Percentiles rank a stretch among this genome's conserved stretches.
Conservation (phyloP, 2,797 vertebrate species). For the Halcyon leucocephala region DNA sequence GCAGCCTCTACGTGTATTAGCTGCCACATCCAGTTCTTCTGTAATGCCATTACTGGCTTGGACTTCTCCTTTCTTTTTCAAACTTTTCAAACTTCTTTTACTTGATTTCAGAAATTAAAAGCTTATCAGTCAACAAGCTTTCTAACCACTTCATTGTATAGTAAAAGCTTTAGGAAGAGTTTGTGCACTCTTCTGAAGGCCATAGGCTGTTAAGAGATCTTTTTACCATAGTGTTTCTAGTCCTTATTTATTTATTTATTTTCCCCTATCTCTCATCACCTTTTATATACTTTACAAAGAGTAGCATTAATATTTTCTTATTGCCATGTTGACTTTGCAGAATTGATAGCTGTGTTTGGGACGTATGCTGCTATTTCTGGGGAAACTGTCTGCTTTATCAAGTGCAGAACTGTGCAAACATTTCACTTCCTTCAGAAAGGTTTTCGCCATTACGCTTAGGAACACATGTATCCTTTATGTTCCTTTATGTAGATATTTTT, state of each 20-base stretch:
- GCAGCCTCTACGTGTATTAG: not conserved
- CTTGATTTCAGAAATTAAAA: not conserved
- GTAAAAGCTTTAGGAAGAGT: not conserved
- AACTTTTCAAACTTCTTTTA: not conserved
- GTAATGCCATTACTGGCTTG: not conserved
- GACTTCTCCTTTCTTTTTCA: not conserved
- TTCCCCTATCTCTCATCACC: not conserved
- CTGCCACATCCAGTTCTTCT: not conserved
- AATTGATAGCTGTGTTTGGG: not conserved
- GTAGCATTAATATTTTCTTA: conserved; percentile 10
- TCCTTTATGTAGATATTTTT: not conserved
- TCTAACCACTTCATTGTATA: not conserved
- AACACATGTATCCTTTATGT: not conserved
- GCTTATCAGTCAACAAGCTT: not conserved
- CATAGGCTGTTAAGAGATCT: not conserved
- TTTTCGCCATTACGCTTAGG: not conserved
- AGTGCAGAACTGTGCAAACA: not conserved
- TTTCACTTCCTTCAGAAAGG: not conserved
- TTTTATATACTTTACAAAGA: not conserved
- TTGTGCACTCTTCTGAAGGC: not conserved
- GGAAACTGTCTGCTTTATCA: not conserved
- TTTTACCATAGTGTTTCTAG: not conserved
- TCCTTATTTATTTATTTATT: not conserved
- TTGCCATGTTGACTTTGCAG: not conserved
- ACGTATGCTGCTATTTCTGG: not conserved